Evolutionary conservation across 2,888 invertebrate species (phyloP).

Genomic region (Cheilosia vulpina): DNA sequence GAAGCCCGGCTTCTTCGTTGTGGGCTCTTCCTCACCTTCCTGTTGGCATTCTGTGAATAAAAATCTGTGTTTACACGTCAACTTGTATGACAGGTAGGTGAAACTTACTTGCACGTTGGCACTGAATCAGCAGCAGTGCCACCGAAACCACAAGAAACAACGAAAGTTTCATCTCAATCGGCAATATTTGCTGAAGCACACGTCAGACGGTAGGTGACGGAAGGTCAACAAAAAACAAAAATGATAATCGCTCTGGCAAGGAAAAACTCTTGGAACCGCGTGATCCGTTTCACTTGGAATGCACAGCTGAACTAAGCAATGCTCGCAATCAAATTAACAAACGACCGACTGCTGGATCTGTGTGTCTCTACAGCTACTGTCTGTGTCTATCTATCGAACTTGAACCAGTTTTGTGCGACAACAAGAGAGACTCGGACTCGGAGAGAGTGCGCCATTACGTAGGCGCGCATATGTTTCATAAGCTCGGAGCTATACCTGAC

Average conservation of each 20-base stretch:
- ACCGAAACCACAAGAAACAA: constrained; percentile 29
- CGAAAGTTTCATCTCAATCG: constrained; percentile 54
- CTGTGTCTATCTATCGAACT: constrained; percentile 36
- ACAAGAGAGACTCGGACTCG: constrained; percentile 5
- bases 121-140: constrained; percentile 42
- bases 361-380: too few species aligned
- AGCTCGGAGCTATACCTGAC: constrained; percentile 55
- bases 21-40: constrained; percentile 46
- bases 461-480: constrained; percentile 34
- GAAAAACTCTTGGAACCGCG: constrained; percentile 1
- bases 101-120: constrained; percentile 47
- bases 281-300: constrained; percentile 54
- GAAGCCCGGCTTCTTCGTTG: constrained; percentile 67
- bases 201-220: constrained; percentile 20
- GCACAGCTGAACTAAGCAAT: constrained; percentile 49
- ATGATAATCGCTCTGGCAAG: constrained; percentile 13
- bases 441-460: constrained; percentile 38
- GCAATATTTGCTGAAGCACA: constrained; percentile 23
- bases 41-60: constrained; percentile 47
- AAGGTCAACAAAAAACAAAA: constrained; percentile 57
- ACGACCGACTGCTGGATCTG: neutral
- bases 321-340: neutral
- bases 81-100: too few species aligned
- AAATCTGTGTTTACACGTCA: too few species aligned
- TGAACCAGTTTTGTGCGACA: constrained; percentile 65